Evolutionary conservation across 1,140 invertebrate genomes (phyloP).

Genomic region (Bombus picipes): DNA sequence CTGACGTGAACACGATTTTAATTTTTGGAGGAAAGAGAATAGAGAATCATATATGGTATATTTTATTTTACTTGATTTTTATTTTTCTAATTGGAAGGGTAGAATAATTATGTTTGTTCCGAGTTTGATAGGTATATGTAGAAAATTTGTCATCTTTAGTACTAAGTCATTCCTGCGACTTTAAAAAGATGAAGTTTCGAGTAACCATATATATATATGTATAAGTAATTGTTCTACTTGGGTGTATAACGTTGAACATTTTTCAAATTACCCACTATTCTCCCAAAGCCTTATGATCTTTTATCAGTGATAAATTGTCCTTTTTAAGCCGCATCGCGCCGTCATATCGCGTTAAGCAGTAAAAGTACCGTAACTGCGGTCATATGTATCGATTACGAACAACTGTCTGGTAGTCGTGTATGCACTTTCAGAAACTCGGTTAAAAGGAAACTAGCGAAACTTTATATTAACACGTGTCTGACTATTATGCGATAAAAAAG

Average conservation of each 20-base stretch:
- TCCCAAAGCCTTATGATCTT: no score
- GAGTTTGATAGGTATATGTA: neutral
- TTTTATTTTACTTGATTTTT: neutral
- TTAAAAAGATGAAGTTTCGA: no score
- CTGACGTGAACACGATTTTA: no score
- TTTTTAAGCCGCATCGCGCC: no score
- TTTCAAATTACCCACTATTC: neutral
- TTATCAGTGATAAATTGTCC: conserved; percentile 2
- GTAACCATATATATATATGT: no score
- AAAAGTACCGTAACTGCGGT: conserved; percentile 8
- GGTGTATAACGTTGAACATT: neutral
- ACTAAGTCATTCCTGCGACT: neutral
- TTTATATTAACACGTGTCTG: neutral
- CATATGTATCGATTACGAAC: conserved; percentile 21
- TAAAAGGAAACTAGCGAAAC: neutral
- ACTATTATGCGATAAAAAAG: neutral
- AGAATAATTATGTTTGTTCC: neutral
- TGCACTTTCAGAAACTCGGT: conserved; percentile 22
- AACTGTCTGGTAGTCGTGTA: neutral
- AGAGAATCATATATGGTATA: neutral
- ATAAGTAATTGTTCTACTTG: neutral
- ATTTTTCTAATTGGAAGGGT: neutral
- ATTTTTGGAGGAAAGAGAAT: no score
- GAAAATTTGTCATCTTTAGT: neutral
- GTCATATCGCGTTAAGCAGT: neutral